Percentiles rank a stretch among this genome's conserved stretches.
Conservation (phyloP, 2,888 invertebrate genomes). For the Epinotia bilunana region DNA sequence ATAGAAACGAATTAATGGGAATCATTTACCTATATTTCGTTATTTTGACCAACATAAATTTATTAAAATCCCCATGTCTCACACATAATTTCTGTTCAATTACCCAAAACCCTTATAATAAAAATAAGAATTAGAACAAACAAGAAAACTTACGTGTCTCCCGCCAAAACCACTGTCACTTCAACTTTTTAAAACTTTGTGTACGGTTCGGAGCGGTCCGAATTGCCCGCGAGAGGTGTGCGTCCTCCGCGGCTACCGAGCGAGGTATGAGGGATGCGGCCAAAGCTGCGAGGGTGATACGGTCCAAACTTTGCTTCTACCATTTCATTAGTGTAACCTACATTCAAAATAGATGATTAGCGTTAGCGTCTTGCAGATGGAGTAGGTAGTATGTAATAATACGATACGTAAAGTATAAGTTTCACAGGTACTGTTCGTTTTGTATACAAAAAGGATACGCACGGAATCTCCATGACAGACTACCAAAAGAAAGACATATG, state of each 20-base stretch:
- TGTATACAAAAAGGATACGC: background rate
- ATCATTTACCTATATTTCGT: too few species aligned
- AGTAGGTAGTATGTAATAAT: background rate
- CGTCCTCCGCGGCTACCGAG: conserved; percentile 31
- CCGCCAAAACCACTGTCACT: conserved; percentile 41
- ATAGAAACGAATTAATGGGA: too few species aligned
- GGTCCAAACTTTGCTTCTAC: background rate
- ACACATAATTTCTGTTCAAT: too few species aligned
- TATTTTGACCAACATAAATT: too few species aligned
- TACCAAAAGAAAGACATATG: too few species aligned
- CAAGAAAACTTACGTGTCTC: conserved; percentile 33
- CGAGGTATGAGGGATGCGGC: conserved; percentile 21
- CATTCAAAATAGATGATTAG: conserved; percentile 4
- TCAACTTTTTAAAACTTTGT: conserved; percentile 42
- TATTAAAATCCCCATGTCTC: too few species aligned
- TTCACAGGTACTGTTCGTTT: background rate
- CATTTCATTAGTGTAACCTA: conserved; percentile 17
- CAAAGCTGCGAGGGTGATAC: conserved; percentile 2
- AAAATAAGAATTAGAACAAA: background rate
- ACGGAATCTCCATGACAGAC: too few species aligned
- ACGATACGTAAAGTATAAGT: background rate
- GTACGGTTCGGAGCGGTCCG: conserved; percentile 30
- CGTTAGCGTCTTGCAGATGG: background rate
- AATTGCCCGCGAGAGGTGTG: conserved; percentile 33
- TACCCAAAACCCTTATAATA: background rate